phyloP scores from a whole-genome alignment of 2,113 vertebrate genomes.

The Percopsis transmontana region DNA sequence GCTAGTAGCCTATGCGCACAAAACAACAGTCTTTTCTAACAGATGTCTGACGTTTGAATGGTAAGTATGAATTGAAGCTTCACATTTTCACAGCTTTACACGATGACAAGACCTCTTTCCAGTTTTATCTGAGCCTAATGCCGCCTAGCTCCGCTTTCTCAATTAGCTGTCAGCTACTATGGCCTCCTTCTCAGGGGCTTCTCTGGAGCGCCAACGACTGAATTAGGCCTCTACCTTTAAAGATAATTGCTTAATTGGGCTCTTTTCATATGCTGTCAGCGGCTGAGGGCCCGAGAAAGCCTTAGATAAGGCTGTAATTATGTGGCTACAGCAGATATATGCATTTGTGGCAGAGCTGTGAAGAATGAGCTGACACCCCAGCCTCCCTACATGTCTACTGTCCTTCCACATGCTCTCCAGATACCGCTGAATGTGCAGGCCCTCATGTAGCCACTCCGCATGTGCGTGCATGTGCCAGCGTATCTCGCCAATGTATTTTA shows the following conservation, averaged over 20 bases:
- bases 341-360: constrained; percentile 42
- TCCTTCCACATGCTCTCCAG: constrained; percentile 32
- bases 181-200: constrained; percentile 53
- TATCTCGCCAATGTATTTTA: constrained; percentile 24
- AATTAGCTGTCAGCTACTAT: constrained; percentile 67
- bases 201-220: constrained; percentile 72
- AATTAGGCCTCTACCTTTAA: constrained; percentile 73
- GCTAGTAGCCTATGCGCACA: constrained; percentile 15
- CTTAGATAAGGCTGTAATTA: constrained; percentile 78
- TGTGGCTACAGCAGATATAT: constrained; percentile 53
- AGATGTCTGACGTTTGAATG: constrained; percentile 36
- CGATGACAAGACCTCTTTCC: constrained; percentile 50
- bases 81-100: constrained; percentile 41
- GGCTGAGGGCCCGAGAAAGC: constrained; percentile 66
- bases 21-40: constrained; percentile 57
- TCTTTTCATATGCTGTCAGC: constrained; percentile 74
- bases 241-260: constrained; percentile 80
- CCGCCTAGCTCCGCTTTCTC: constrained; percentile 62
- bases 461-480: constrained; percentile 16
- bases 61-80: not conserved
- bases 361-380: constrained; percentile 63
- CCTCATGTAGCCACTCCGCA: constrained; percentile 32
- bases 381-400: constrained; percentile 22
- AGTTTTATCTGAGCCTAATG: constrained; percentile 61
- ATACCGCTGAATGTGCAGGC: constrained; percentile 39